Evolutionary conservation across 92 coral and sea anemone species (phyloP).

Genomic region (Heliopora coerulea): DNA sequence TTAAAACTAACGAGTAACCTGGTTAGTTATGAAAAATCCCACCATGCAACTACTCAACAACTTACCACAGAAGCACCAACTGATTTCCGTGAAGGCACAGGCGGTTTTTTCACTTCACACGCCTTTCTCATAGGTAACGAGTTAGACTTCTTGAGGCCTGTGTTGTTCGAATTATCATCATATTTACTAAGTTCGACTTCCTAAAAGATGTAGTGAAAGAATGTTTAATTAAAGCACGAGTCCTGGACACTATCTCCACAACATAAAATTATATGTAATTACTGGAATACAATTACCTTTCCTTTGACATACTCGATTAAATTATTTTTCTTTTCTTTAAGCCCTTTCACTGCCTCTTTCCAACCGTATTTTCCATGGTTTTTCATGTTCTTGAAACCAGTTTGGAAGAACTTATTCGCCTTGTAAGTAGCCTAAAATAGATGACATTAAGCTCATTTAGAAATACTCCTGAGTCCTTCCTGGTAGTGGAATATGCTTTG

Average conservation of each 20-base stretch:
- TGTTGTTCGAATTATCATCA: slow-evolving; percentile 60
- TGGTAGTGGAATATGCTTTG: no score
- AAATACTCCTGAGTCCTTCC: no score
- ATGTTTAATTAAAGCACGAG: slow-evolving; percentile 55
- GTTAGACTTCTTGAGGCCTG: slow-evolving; percentile 65
- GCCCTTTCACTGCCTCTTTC: slow-evolving; percentile 62
- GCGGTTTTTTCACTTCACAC: slow-evolving; percentile 44
- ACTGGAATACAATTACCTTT: slow-evolving; percentile 28
- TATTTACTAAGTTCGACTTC: background rate
- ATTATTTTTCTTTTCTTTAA: slow-evolving; percentile 59
- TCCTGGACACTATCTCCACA: no score
- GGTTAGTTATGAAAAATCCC: no score
- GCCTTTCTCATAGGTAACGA: slow-evolving; percentile 65
- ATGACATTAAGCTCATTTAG: no score
- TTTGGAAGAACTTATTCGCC: slow-evolving; percentile 50
- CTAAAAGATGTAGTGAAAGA: slow-evolving; percentile 12
- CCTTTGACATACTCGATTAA: slow-evolving; percentile 56
- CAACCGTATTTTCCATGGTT: slow-evolving; percentile 61
- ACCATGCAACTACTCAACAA: no score
- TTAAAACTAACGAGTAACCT: no score
- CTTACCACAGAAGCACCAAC: slow-evolving; percentile 58
- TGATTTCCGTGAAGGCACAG: slow-evolving; percentile 63
- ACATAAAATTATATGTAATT: no score
- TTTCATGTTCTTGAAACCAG: slow-evolving; percentile 26
- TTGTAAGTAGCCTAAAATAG: slow-evolving; percentile 22